Evolutionary conservation across 2,888 invertebrate species (phyloP).

Genomic region (Eudasyphora cyanicolor): DNA sequence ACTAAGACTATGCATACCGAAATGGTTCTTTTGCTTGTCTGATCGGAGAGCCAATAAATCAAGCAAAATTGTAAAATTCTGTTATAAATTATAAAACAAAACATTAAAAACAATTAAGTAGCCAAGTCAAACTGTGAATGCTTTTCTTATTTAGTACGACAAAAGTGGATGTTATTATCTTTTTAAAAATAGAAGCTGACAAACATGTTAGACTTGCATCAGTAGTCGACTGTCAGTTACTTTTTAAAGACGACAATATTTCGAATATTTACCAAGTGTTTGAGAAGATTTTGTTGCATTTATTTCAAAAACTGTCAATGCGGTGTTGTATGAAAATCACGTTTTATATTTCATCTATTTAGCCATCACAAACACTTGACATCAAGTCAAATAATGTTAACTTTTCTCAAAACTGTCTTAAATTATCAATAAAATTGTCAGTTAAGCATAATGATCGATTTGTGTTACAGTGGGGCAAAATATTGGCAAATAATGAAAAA

Average conservation of each 20-base stretch:
- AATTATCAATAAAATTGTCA: slow-evolving; percentile 52
- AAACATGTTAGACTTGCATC: not conserved
- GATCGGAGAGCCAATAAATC: slow-evolving; percentile 29
- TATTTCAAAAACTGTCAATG: not conserved
- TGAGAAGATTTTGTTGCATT: not conserved
- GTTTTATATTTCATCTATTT: slow-evolving; percentile 23
- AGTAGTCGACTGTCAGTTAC: not conserved
- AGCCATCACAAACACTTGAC: not conserved
- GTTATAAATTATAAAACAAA: slow-evolving; percentile 33
- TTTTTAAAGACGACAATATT: not conserved
- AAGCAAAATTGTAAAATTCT: not conserved
- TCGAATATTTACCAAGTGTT: slow-evolving; percentile 3
- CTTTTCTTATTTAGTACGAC: too few species aligned
- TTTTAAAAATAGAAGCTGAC: not conserved
- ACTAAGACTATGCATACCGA: too few species aligned
- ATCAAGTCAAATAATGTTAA: not conserved
- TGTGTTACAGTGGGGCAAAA: not conserved
- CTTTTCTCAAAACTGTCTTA: slow-evolving; percentile 19
- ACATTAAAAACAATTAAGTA: not conserved
- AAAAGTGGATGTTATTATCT: not conserved
- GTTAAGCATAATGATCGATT: not conserved
- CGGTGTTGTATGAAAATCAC: not conserved
- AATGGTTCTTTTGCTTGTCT: too few species aligned
- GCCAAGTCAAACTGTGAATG: not conserved
- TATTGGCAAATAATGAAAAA: too few species aligned